Percentiles rank a stretch among this genome's conserved stretches.
Conservation (phyloP, 2,888 invertebrate species). For the Xestia rhomboidea region DNA sequence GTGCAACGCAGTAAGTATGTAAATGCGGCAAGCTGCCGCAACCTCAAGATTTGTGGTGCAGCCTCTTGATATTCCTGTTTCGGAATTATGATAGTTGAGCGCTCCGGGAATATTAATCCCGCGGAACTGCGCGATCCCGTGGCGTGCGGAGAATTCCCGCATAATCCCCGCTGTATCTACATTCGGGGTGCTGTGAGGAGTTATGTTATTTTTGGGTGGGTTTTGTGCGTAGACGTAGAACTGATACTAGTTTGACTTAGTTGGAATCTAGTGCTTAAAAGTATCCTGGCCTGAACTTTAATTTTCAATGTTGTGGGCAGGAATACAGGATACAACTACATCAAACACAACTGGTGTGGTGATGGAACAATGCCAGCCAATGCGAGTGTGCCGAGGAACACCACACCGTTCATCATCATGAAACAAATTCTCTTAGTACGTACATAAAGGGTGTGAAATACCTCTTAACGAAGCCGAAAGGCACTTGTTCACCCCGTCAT, state of each 20-base stretch:
- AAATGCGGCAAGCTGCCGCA: conserved; percentile 72
- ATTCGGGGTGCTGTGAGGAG: conserved; percentile 53
- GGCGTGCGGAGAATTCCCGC: conserved; percentile 58
- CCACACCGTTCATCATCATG: background rate
- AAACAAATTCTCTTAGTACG: background rate
- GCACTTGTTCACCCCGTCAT: no score
- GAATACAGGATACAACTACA: background rate
- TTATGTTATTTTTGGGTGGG: conserved; percentile 43
- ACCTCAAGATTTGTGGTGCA: conserved; percentile 80
- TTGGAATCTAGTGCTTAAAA: background rate
- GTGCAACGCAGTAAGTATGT: conserved; percentile 63
- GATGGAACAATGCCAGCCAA: background rate
- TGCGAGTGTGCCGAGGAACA: background rate
- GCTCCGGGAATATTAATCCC: conserved; percentile 82
- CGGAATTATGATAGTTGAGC: conserved; percentile 80
- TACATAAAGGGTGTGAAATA: no score
- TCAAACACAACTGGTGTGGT: background rate
- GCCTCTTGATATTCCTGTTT: conserved; percentile 81
- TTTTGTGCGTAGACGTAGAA: background rate
- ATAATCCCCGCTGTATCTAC: conserved; percentile 65
- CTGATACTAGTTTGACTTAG: background rate
- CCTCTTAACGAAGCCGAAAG: no score
- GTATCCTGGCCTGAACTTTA: background rate
- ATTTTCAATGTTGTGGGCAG: background rate
- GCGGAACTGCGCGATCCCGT: conserved; percentile 68